Evolutionary conservation across 2,797 vertebrate genomes (phyloP).

Genomic region (Tympanoctomys barrerae): DNA sequence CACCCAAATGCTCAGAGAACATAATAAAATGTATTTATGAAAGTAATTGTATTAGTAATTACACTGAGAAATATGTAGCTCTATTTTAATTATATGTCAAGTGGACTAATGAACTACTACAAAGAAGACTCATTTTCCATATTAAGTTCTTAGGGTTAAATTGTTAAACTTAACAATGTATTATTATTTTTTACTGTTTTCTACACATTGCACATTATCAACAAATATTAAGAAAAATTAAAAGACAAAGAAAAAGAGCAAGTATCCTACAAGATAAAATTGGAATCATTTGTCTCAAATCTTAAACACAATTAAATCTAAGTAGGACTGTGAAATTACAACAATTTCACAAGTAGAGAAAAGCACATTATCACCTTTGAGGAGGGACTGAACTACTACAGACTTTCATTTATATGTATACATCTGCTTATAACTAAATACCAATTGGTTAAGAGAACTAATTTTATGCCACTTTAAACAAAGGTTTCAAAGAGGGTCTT

Average conservation of each 20-base stretch:
- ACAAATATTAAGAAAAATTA: background rate
- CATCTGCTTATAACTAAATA: conserved; percentile 74
- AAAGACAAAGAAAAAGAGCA: conserved; percentile 22
- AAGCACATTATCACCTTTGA: conserved; percentile 82
- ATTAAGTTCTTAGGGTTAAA: conserved; percentile 60
- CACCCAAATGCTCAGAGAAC: conserved; percentile 1
- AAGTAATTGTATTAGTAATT: conserved; percentile 70
- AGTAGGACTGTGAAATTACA: conserved; percentile 72
- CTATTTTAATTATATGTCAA: conserved; percentile 74
- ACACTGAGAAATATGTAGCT: conserved; percentile 62
- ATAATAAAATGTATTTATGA: conserved; percentile 65
- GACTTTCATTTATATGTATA: conserved; percentile 74
- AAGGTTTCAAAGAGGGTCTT: conserved; percentile 80
- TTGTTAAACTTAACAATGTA: conserved; percentile 54
- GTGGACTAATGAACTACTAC: conserved; percentile 61
- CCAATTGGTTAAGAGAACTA: conserved; percentile 70
- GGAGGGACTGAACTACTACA: conserved; percentile 61
- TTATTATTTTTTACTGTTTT: conserved; percentile 43
- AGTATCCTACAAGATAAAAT: conserved; percentile 54
- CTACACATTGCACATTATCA: conserved; percentile 28
- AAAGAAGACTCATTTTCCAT: conserved; percentile 51
- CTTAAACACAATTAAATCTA: conserved; percentile 80
- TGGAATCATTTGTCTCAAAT: conserved; percentile 71
- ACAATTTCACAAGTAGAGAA: conserved; percentile 77
- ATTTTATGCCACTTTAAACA: conserved; percentile 80